A percentile compares a stretch with the other conserved stretches of the same genome.
Evolutionary conservation across 2,888 invertebrate species (phyloP).

Genomic region (Pollenia amentaria): DNA sequence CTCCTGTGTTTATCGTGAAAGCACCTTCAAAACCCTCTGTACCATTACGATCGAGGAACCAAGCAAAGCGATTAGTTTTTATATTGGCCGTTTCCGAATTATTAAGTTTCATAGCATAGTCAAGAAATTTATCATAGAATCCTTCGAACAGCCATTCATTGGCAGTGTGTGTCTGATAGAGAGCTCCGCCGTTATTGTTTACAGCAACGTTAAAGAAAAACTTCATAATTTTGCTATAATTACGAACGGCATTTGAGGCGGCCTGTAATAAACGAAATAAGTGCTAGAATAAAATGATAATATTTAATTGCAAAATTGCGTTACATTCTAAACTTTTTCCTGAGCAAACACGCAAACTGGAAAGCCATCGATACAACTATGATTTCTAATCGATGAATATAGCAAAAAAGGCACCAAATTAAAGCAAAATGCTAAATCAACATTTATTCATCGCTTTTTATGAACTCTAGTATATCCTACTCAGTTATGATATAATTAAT

Average conservation of each 20-base stretch:
- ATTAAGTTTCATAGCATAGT: conserved; percentile 85
- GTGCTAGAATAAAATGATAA: background rate
- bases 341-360: no score
- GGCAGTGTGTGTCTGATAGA: conserved; percentile 87
- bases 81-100: conserved; percentile 76
- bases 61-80: conserved; percentile 89
- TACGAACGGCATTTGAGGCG: conserved; percentile 76
- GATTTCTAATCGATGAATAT: no score
- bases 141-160: conserved; percentile 91
- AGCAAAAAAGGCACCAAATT: no score
- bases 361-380: no score
- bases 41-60: conserved; percentile 92
- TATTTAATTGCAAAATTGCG: no score
- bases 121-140: conserved; percentile 90
- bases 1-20: conserved; percentile 91
- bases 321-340: no score
- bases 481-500: no score
- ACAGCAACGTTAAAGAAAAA: conserved; percentile 86
- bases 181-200: conserved; percentile 85
- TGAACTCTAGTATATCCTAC: no score
- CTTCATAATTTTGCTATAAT: conserved; percentile 79
- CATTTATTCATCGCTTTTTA: no score
- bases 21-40: conserved; percentile 90
- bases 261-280: conserved; percentile 75
- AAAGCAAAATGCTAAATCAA: no score